A percentile compares a stretch with the other conserved stretches of the same genome.
Conservation (phyloP, 2,888 invertebrate species). For the Blera fallax region DNA sequence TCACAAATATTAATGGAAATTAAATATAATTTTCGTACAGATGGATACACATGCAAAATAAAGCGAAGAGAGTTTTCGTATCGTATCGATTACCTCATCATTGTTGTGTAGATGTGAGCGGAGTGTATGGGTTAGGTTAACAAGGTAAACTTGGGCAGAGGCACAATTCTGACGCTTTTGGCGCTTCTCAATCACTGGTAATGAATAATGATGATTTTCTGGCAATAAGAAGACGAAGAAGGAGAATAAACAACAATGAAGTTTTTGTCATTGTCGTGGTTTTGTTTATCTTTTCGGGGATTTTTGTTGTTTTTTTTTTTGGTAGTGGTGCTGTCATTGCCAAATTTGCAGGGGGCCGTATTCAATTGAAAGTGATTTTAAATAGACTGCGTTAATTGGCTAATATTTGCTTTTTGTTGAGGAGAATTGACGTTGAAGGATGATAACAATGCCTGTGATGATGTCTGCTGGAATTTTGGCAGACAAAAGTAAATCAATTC, state of each 20-base stretch:
- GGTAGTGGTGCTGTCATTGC: slow-evolving; percentile 37
- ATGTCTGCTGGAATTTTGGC: not conserved
- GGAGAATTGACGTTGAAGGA: not conserved
- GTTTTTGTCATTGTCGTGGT: not conserved
- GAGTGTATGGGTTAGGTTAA: not conserved
- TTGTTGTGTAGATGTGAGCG: not conserved
- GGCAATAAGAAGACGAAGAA: not conserved
- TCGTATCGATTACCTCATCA: slow-evolving; percentile 44
- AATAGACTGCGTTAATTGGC: slow-evolving; percentile 46
- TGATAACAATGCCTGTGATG: not conserved
- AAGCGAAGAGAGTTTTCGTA: not conserved
- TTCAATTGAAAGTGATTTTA: slow-evolving; percentile 39
- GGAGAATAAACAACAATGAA: not conserved
- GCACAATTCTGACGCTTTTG: slow-evolving; percentile 12
- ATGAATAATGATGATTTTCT: slow-evolving; percentile 38
- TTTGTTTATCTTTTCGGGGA: slow-evolving; percentile 11
- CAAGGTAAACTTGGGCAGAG: not conserved
- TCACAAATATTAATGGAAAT: not conserved
- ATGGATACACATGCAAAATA: not conserved
- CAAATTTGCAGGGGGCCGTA: slow-evolving; percentile 27
- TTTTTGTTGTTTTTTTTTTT: not conserved
- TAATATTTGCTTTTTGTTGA: slow-evolving; percentile 24
- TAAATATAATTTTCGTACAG: not conserved
- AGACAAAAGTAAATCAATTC: not conserved
- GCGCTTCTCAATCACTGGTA: slow-evolving; percentile 12